Evolutionary conservation across 1,140 invertebrate species (phyloP).

Genomic region (Meloidogyne hapla): DNA sequence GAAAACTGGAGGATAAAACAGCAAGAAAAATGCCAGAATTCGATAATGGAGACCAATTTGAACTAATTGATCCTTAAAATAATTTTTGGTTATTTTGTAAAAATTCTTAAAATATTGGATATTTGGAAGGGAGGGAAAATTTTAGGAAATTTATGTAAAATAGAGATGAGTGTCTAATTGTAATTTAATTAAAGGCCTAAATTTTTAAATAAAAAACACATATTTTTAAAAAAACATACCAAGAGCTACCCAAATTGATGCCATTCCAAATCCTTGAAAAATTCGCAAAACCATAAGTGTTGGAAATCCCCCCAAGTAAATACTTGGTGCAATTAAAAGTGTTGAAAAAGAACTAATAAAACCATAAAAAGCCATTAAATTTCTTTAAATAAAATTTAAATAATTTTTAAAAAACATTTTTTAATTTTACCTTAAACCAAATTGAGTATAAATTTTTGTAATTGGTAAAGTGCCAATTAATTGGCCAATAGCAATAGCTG

Average conservation of each 20-base stretch:
- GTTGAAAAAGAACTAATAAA: conserved; percentile 14
- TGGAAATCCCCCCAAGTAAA: neutral
- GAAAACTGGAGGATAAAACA: conserved; percentile 10
- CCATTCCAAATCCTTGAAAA: neutral
- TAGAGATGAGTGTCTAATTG: no score
- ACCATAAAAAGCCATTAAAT: conserved; percentile 17
- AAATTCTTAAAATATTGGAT: no score
- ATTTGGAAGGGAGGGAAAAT: no score
- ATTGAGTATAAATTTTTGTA: neutral
- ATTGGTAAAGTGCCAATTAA: conserved; percentile 15
- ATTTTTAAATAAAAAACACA: no score
- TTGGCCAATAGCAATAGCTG: conserved; percentile 6
- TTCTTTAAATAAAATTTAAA: neutral
- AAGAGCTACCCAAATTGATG: neutral
- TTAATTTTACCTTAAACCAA: conserved; percentile 7
- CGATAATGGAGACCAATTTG: conserved; percentile 2
- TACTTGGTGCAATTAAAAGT: conserved; percentile 6
- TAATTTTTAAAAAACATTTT: neutral
- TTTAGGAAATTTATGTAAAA: no score
- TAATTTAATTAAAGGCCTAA: no score
- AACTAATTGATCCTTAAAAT: conserved; percentile 4
- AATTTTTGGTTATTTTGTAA: neutral
- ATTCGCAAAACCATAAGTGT: neutral
- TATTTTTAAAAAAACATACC: neutral
- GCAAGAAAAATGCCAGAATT: conserved; percentile 22